Base-by-base conservation (phyloP, 2,888 invertebrate species). In the Gastrophysa polygoni region DNA sequence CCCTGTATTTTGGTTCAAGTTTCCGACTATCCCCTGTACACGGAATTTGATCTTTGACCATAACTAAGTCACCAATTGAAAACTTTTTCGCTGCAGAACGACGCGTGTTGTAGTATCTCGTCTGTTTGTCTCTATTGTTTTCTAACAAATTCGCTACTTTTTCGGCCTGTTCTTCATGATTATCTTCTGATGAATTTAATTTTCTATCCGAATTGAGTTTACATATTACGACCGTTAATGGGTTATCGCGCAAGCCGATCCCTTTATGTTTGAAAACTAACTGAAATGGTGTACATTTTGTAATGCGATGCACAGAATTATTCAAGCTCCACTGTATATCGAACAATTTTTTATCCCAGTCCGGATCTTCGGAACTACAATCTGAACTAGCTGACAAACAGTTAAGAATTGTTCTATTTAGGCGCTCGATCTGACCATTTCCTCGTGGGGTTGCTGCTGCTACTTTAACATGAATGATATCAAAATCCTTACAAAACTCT, bases 11-110 rank as follows among this genome's bases (percentile, higher is more conserved):
- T 5, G 59, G 52, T 46, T 43, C 44, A 20, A 59, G 1, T 18
- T 59, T 59, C 38, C 59, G 20, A 46, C 59, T 59, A 32, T 52
- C 52, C 28, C 59, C 59, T n/a, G 51, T 52, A 51, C 51, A 51
- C 10, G 44, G 46, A 44, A 59, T 47, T 52, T 43, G 52, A 46
- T 52, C 51, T 24, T 20, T 28, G 24, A 59, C 59, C 52, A 59
- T 52, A 5, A 59, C 59, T 24, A 59, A 29, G 32, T 59, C 59
- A 6, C 59, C 51, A 28, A 52, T 14, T 20, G 18, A 11, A 20
- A 34, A 57, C 17, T 7, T 47, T 11, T 29, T 48, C 14, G 18
- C 18, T 14, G 17, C 10, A 14, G 16, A 55, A 7, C 16, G 18
- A 16, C 11, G 20, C 18, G 10, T 55, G 29, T 47, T 47, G 8